Conservation (phyloP, 2,888 invertebrate genomes). For the Atherix ibis region DNA sequence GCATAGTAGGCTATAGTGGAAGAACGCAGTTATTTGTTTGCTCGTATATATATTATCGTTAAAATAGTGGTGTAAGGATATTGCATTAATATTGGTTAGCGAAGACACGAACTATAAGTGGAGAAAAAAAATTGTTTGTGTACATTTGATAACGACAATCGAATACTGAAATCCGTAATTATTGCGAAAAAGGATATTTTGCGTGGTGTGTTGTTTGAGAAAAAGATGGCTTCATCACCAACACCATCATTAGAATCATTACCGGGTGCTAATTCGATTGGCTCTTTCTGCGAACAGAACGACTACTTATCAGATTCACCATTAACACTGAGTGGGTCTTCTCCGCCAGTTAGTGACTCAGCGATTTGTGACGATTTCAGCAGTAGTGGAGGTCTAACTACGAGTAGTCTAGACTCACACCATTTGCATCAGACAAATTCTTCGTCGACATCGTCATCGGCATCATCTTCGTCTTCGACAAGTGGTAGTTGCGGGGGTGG, state of each 20-base stretch:
- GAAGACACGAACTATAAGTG: too few species aligned
- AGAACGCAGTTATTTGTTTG: too few species aligned
- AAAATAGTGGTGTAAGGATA: too few species aligned
- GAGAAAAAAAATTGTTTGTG: too few species aligned
- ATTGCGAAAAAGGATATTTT: too few species aligned
- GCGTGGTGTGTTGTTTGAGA: too few species aligned
- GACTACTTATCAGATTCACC: slow-evolving; percentile 63
- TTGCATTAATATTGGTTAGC: too few species aligned
- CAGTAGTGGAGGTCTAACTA: slow-evolving; percentile 18
- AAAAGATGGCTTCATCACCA: slow-evolving; percentile 61
- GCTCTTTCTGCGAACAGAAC: slow-evolving; percentile 67
- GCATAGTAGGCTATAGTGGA: too few species aligned
- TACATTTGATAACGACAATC: too few species aligned
- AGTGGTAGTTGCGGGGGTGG: slow-evolving; percentile 36
- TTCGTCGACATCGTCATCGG: slow-evolving; percentile 23
- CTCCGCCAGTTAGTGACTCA: slow-evolving; percentile 72
- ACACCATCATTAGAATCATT: slow-evolving; percentile 87
- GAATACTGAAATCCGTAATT: too few species aligned
- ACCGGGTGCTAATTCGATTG: slow-evolving; percentile 73
- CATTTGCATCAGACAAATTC: slow-evolving; percentile 27
- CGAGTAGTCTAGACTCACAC: slow-evolving; percentile 25
- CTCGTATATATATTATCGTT: too few species aligned
- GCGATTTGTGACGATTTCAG: slow-evolving; percentile 58
- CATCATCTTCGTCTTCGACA: slow-evolving; percentile 13
- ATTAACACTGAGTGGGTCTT: slow-evolving; percentile 72